Conservation (phyloP, 1,140 invertebrate species). For the Heliconius congener region DNA sequence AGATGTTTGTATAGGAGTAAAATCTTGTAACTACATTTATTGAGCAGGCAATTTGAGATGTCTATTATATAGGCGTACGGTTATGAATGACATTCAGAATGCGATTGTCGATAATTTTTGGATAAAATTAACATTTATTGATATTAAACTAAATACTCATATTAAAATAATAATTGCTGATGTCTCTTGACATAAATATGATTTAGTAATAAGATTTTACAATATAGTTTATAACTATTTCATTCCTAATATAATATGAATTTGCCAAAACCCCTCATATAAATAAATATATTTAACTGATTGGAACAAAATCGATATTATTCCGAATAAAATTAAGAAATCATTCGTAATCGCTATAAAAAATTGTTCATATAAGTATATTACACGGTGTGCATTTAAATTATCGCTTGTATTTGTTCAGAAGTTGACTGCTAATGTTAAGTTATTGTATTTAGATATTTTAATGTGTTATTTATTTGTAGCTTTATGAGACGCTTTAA, state of each 20-base stretch:
- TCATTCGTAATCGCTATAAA: conserved; percentile 12
- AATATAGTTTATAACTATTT: neutral
- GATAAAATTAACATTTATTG: neutral
- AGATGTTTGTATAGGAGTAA: conserved; percentile 37
- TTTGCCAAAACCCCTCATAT: conserved; percentile 2
- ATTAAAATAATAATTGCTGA: conserved; percentile 1
- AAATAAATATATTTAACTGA: neutral
- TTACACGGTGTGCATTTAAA: conserved; percentile 25
- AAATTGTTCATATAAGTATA: conserved; percentile 22
- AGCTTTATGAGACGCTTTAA: conserved; percentile 77
- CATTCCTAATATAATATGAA: conserved; percentile 3
- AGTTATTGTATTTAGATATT: conserved; percentile 80
- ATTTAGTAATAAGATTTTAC: conserved; percentile 6
- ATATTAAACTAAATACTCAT: conserved; percentile 6
- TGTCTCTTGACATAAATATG: conserved; percentile 2
- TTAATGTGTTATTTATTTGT: conserved; percentile 81
- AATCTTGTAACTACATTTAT: conserved; percentile 21
- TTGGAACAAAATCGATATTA: neutral
- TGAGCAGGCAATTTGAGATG: conserved; percentile 18
- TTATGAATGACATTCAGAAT: neutral
- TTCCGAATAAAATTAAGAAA: neutral
- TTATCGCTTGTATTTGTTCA: conserved; percentile 59
- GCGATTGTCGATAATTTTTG: neutral
- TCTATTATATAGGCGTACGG: neutral
- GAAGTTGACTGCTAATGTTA: conserved; percentile 78